Conservation (phyloP, 2,113 vertebrate species). For the Eulemur rufifrons region DNA sequence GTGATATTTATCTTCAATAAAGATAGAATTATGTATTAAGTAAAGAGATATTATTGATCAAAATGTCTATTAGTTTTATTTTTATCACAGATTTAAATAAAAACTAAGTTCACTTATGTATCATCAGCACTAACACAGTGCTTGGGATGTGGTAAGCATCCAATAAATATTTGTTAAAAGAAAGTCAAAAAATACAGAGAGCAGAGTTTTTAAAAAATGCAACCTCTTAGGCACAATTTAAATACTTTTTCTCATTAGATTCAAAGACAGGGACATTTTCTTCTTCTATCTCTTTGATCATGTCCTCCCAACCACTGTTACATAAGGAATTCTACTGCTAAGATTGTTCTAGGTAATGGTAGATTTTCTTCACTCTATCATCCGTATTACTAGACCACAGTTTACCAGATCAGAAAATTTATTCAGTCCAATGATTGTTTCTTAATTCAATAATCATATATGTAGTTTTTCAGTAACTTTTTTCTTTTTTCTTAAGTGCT, state of each 20-base stretch:
- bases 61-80: not conserved
- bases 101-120: not conserved
- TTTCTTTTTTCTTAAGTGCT: not conserved
- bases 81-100: not conserved
- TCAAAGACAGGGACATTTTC: not conserved
- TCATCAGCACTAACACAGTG: not conserved
- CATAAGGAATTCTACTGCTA: not conserved
- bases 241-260: not conserved
- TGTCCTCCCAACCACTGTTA: not conserved
- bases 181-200: not conserved
- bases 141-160: not conserved
- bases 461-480: not conserved
- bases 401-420: not conserved
- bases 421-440: not conserved
- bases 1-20: not conserved
- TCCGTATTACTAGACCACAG: not conserved
- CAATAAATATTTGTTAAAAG: constrained; percentile 4
- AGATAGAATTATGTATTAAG: not conserved
- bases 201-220: not conserved
- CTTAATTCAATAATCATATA: not conserved
- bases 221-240: not conserved
- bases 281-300: not conserved
- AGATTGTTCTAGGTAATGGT: not conserved
- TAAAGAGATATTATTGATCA: not conserved
- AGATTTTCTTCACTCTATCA: not conserved